Percentiles rank a stretch among this genome's conserved stretches.
These are phyloP conservation scores for Dolichotis patagonum DNA, from an alignment of 2,113 vertebrate species.

Conservation along the genomic window DNA sequence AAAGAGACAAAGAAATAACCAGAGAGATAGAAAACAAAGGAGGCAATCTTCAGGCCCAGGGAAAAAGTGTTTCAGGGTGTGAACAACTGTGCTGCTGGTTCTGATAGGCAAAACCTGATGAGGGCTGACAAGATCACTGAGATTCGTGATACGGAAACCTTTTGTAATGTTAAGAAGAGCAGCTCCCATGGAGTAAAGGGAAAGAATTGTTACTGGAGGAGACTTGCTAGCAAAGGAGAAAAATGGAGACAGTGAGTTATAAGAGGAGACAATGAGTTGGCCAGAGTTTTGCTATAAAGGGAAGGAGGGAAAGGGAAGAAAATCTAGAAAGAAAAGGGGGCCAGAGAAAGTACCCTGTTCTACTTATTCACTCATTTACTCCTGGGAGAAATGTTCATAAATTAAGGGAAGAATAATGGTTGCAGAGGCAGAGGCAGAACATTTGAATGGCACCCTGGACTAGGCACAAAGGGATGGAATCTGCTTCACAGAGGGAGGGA, in stretches of 20 bases:
- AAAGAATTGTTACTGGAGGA: neutral
- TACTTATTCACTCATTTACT: neutral
- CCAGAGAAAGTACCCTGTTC: neutral
- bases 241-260: neutral
- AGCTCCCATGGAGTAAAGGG: neutral
- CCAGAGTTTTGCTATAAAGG: neutral
- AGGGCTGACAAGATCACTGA: neutral
- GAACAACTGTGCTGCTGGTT: neutral
- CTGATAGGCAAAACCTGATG: neutral
- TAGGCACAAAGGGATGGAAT: neutral
- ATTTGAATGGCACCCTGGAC: neutral
- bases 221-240: no score
- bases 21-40: neutral
- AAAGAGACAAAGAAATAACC: neutral
- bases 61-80: neutral
- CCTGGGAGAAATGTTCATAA: neutral
- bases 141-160: neutral
- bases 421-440: neutral
- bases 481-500: fast-evolving
- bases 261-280: neutral
- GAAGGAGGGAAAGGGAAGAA: neutral
- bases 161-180: neutral
- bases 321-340: neutral
- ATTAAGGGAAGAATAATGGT: neutral
- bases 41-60: neutral